Evolutionary conservation across 37 sponge, comb jelly and placozoan genomes (phyloP).

Genomic region (Chondrosia reniformis): DNA sequence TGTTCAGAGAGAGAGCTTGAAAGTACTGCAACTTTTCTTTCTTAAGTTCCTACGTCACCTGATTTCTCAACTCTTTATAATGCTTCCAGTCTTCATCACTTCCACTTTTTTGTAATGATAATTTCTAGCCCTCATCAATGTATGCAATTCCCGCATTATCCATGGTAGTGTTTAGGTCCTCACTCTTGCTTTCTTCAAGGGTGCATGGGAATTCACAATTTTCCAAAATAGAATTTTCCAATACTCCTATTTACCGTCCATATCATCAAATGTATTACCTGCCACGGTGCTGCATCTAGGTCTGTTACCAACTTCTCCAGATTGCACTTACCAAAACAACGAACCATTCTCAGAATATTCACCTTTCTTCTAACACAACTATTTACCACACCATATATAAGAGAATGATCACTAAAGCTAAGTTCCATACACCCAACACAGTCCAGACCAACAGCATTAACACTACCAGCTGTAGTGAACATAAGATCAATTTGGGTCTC

Average conservation of each 20-base stretch:
- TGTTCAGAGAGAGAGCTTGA: background rate
- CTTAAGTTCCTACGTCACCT: background rate
- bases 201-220: background rate
- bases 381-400: background rate
- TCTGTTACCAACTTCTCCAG: background rate
- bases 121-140: background rate
- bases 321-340: conserved; percentile 3
- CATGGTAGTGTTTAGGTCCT: background rate
- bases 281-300: background rate
- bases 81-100: background rate
- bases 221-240: background rate
- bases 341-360: background rate
- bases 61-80: background rate
- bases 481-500: background rate
- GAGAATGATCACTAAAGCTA: background rate
- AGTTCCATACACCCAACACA: background rate
- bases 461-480: background rate
- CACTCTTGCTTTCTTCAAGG: background rate
- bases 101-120: background rate
- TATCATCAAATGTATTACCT: background rate
- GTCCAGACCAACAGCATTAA: background rate
- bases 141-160: background rate
- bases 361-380: background rate
- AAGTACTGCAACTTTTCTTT: background rate
- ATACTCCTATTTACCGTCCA: background rate